These are phyloP conservation scores for Himalopsyche kuldschensis DNA, from an alignment of 2,888 invertebrate genomes.

Conservation along the genomic window DNA sequence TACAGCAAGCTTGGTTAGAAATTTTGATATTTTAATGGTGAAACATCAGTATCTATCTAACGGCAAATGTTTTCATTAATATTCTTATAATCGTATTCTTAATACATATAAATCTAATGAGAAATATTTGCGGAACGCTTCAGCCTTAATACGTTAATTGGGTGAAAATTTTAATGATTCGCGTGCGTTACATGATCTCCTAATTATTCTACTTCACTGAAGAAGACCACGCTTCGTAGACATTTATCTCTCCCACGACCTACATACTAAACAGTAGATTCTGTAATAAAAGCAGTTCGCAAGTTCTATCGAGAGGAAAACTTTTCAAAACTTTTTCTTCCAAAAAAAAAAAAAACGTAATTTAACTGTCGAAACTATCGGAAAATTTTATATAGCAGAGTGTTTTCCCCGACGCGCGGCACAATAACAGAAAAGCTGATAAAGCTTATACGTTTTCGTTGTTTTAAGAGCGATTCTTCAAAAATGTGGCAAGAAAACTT, in stretches of 20 bases:
- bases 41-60: no score
- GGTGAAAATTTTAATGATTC: not conserved
- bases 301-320: constrained; percentile 7
- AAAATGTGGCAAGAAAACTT: not conserved
- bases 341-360: constrained; percentile 9
- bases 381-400: constrained; percentile 18
- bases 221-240: constrained; percentile 15
- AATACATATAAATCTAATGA: no score
- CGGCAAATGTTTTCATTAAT: no score
- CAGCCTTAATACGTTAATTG: not conserved
- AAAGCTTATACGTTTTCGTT: constrained; percentile 9
- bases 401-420: constrained; percentile 10
- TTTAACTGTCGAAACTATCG: constrained; percentile 33
- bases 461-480: not conserved
- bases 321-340: constrained; percentile 8
- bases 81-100: no score
- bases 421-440: constrained; percentile 20
- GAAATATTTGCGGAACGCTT: no score
- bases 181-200: not conserved
- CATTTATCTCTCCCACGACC: constrained; percentile 20
- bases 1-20: no score
- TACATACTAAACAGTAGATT: constrained; percentile 21
- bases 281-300: constrained; percentile 19
- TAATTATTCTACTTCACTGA: not conserved
- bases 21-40: no score